phyloP scores from a whole-genome alignment of 1,140 invertebrate genomes.

The Ceratina japonica region DNA sequence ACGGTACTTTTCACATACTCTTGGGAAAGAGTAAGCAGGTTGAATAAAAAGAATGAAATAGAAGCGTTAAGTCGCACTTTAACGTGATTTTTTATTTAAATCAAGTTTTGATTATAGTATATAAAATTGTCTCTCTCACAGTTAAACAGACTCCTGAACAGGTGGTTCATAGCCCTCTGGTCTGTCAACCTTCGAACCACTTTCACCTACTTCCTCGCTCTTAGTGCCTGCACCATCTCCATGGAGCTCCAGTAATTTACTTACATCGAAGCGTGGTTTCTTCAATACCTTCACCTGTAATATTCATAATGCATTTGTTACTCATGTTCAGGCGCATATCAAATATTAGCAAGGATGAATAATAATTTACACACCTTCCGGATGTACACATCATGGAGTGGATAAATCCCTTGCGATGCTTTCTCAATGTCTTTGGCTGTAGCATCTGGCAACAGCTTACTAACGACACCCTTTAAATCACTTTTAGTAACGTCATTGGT shows the following conservation, averaged over 20 bases:
- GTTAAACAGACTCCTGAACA: slow-evolving; percentile 95
- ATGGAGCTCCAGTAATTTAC: slow-evolving; percentile 97
- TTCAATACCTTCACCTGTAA: slow-evolving; percentile 97
- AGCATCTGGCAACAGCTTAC: slow-evolving; percentile 97
- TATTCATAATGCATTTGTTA: neutral
- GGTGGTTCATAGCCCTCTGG: slow-evolving; percentile 99
- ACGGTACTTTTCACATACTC: too few species aligned
- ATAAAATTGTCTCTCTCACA: slow-evolving; percentile 65
- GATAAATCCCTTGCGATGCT: slow-evolving; percentile 96
- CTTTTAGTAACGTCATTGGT: slow-evolving; percentile 91
- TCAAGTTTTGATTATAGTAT: slow-evolving; percentile 48
- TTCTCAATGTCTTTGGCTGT: slow-evolving; percentile 99
- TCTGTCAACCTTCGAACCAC: slow-evolving; percentile 92
- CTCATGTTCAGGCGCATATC: neutral
- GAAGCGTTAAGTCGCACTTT: slow-evolving; percentile 38
- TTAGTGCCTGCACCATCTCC: slow-evolving; percentile 90
- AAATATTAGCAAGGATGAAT: neutral
- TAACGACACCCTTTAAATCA: slow-evolving; percentile 96
- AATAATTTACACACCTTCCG: slow-evolving; percentile 87
- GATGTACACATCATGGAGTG: slow-evolving; percentile 98
- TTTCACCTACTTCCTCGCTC: slow-evolving; percentile 87
- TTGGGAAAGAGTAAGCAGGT: neutral
- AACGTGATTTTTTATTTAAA: slow-evolving; percentile 68
- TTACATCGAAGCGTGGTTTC: slow-evolving; percentile 98
- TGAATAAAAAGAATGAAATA: slow-evolving; percentile 52